Base-by-base conservation (phyloP, 2,888 invertebrate genomes). In the Lasioglossum lativentre region DNA sequence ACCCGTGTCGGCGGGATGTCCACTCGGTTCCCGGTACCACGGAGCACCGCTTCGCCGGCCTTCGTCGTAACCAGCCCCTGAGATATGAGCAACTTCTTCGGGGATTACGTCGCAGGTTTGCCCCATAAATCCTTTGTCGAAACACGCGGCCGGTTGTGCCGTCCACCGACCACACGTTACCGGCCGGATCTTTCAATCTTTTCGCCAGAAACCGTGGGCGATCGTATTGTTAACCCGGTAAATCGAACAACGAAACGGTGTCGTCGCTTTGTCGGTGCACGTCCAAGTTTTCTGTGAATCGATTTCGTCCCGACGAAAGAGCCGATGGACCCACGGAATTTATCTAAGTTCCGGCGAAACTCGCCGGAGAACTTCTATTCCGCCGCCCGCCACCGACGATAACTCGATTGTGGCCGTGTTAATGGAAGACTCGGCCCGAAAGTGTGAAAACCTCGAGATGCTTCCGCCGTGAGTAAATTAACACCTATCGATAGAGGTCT, bases 1-100 rank as follows among this genome's bases (percentile, higher is more conserved):
- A 8, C 14, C 16, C 10, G 23, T 23, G 16, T 45, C 45, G 23
- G 19, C 27, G 72, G 70, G 76, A 79, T 86, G 82, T 56, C 63
- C 12, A 47, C 34, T 27, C 38, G 63, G 73, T 77, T 72, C 71
- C 34, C 56, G 47, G 34, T 52, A 34, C 40, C 72, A 45, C 75
- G 75, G 68, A 56, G 38, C 59, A 56, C 56, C 45, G 47, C 66
- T 45, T 68, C 75, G 56, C 12, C 56, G 66, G 56, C 52, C 47
- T 47, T 71, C 66, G 30, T 71, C 66, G 30, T 42, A 30, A 27
- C 34, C 34, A 70, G 70, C 12, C 76, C 80, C 45, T 78, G 85
- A 85, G 85, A 86, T 85, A 90, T 89, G 89, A 89, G 85, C 88
- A 71, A 82, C 73, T 72, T 78, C 78, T 75, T 77, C 81, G 78